Base-by-base conservation (phyloP, 2,113 vertebrate species). In the Nettapus auritus region DNA sequence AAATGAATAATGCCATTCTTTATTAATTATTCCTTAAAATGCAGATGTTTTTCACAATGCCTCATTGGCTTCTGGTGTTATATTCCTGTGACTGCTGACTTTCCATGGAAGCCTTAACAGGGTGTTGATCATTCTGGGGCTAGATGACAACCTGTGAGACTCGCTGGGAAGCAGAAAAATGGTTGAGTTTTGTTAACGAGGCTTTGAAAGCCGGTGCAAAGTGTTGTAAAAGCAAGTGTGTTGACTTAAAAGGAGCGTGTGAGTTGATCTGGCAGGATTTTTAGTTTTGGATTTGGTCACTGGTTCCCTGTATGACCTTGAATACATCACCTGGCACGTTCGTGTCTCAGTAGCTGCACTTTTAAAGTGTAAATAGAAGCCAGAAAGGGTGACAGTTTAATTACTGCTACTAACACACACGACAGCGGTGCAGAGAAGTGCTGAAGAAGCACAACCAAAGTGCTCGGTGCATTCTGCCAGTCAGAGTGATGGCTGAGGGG, bases 1-100 rank as follows among this genome's bases (percentile, higher is more conserved):
- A 36, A 73, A 76, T 71, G 64, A 88, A 64, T 78, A 82, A 64
- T 88, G 70, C 44, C 59, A 46, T 79, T 88, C 71, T 89, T 48
- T 85, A 81, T 92, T 90, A 71, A 70, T 68, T 82, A 38, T 53
- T 81, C 46, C 50, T 85, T 89, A 57, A 96, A 94, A 92, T 42
- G 82, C 53, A 36, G 67, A 46, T 73, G 28, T 78, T 82, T 90
- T 90, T 70, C 83, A 76, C 66, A 84, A 73, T 67, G 55, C 62
- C 68, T 90, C 79, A 15, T 38, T 79, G 66, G 52, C 73, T 91
- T 75, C 38, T 59, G 42, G 34, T 59, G 9, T 68, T 36, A 40
- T 50, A 42, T 52, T 60, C 55, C 66, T 93, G 48, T 82, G 60
- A 60, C 52, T 80, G 33, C 66, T 82, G 62, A 55, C 78, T 62